Evolutionary conservation across 2,113 vertebrate species (phyloP).

Genomic region (Catharus fuscescens): DNA sequence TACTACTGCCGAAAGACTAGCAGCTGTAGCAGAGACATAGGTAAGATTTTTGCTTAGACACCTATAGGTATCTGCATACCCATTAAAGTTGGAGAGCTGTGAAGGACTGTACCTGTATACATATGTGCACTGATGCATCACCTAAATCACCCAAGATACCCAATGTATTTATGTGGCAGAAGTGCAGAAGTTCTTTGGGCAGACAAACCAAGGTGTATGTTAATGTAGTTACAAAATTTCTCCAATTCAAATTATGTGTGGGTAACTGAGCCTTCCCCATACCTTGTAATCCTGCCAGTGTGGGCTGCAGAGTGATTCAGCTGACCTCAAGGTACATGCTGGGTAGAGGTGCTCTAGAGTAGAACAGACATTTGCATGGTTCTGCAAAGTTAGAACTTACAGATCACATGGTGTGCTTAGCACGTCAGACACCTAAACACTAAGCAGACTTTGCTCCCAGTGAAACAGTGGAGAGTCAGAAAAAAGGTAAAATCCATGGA

Average conservation of each 20-base stretch:
- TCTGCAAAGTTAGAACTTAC: background rate
- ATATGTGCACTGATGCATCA: background rate
- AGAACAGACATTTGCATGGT: background rate
- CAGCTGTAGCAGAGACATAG: background rate
- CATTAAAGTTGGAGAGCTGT: background rate
- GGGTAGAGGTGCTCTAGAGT: background rate
- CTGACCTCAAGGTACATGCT: background rate
- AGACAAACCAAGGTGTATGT: background rate
- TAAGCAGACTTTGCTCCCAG: background rate
- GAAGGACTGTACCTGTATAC: background rate
- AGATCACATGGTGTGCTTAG: background rate
- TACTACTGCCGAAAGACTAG: background rate
- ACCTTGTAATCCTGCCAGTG: background rate
- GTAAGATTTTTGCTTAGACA: background rate
- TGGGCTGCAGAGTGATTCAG: background rate
- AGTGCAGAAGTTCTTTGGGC: background rate
- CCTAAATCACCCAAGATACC: background rate
- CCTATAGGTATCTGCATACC: background rate
- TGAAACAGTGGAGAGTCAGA: rapidly evolving
- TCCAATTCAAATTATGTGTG: background rate
- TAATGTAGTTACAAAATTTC: background rate
- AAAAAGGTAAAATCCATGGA: background rate
- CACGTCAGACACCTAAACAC: background rate
- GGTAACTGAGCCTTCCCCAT: background rate
- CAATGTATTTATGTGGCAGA: background rate